Evolutionary conservation across 1,140 invertebrate genomes (phyloP), one percentile per base, ranked within the genome.

Genomic region (Anastrepha ludens): DNA sequence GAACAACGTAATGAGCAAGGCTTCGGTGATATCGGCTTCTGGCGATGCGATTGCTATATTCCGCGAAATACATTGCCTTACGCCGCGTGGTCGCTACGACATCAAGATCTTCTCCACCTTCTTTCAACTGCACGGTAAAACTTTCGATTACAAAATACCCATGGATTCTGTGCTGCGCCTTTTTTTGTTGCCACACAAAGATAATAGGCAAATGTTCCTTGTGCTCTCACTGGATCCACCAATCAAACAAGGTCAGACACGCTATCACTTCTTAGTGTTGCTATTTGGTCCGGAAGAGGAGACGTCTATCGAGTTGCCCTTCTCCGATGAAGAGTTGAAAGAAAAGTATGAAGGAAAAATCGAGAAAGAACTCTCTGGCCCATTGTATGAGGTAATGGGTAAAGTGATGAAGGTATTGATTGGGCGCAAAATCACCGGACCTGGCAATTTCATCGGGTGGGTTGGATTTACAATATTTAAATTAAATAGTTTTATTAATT

Each of bases 81-180:
- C 99, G 74, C 99, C 99, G 88, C 97, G 98, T 94, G 99, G 99
- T 96, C 98, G 99, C 89, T 99, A 99, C 93, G 99, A 99, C 93
- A 99, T 99, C 93, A 99, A 99, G 94, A 96, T 99, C 67, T 99
- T 99, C 92, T 97, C 97, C 87, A 96, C 98, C 2, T 99, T 99
- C 94, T 97, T 99, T 91, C 99, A 99, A 94, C 96, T 99, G 86
- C 99, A 99, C 93, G 99, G 99, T 94, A 99, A 99, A 96, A 99
- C 99, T 0, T 99, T 99, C 93, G 99, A 99, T 94, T 99, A 99
- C 94, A 99, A 99, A 94, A 99, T 99, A 90, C 98, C 99, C 0
- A 97, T 99, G 95, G 97, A 97, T 2, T 99, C 98, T 0, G 98
- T 99, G 15, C 94, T 99, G 9, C 95, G 99, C 41, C 93, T 99